Evolutionary conservation across 64 coral and sea anemone genomes (phyloP), one percentile per base, ranked within the genome.

Genomic region (Porites australiensis): DNA sequence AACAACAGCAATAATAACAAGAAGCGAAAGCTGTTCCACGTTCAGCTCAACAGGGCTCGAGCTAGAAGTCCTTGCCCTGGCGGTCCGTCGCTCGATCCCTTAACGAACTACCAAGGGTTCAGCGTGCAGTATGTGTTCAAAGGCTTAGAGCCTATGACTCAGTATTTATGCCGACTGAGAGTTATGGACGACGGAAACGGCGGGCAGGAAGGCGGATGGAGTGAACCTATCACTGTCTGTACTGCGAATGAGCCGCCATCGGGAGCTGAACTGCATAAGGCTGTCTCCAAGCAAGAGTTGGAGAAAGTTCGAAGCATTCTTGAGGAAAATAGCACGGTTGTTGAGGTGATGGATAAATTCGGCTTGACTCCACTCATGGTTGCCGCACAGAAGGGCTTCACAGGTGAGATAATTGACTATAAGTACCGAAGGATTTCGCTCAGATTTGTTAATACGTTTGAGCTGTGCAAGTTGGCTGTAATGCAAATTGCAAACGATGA

Each of bases 271-370:
- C 61, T 97, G 10, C 95, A 97, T 13, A 93, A 83, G 66, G 95
- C 95, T 14, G 95, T 97, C 6, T 75, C 53, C 3, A 97, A 82
- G 57, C 73, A 90, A 65, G 92, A 97, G 16, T 89, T 97, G 13
- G 92, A 88, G 8, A 92, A 94, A 75, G 92, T 94, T 58, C 93
- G 92, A 19, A 82, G 51, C 37, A 94, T 97, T 91, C 79, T 97
- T 14, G 48, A 87, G 51, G 95, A 97, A 72, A 91, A 96, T 79
- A 96, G 50, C 60, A 77, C 95, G 7, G 95, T 97, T 14, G 92
- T 97, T 44, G 95, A 97, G 87, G 95, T 97, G 5, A 97, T 94
- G 88, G 95, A 97, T 19, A 97, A 97, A 63, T 81, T 94, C 71
- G 88, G 95, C 5, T 72, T 94, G 19, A 94, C 95, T 22, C 95